Conservation (phyloP, 2,888 invertebrate genomes). For the Lathronympha strigana region DNA sequence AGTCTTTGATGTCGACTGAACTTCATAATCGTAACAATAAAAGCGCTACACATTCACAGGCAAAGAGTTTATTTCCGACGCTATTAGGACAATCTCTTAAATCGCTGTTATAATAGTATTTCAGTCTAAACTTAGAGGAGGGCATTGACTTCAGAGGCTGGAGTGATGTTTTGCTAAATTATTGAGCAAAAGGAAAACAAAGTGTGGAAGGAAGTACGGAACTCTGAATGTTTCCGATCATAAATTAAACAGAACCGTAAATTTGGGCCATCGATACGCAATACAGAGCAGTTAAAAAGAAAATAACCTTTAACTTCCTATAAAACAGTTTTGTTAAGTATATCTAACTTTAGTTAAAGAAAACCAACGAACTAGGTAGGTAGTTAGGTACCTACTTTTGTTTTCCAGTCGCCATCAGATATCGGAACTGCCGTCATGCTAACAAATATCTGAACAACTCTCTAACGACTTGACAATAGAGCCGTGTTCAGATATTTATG, state of each 20-base stretch:
- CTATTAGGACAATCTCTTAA: slow-evolving; percentile 55
- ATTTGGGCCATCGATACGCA: background rate
- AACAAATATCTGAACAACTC: no score
- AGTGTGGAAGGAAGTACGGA: slow-evolving; percentile 3
- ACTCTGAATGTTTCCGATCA: slow-evolving; percentile 6
- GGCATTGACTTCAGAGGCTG: slow-evolving; percentile 48
- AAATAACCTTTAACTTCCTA: background rate
- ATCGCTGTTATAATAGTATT: slow-evolving; percentile 54
- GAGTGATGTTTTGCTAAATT: slow-evolving; percentile 24
- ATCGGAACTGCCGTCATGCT: no score
- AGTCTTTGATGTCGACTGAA: background rate
- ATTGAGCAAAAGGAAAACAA: slow-evolving; percentile 12
- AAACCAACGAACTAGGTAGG: no score
- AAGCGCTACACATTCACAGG: slow-evolving; percentile 41
- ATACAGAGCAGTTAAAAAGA: background rate
- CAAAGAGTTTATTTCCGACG: slow-evolving; percentile 44
- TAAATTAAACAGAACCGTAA: slow-evolving; percentile 3
- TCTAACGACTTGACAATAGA: no score
- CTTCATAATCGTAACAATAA: slow-evolving; percentile 31
- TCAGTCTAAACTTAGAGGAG: slow-evolving; percentile 48
- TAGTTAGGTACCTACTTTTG: no score
- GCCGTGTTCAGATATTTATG: no score
- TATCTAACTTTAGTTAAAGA: no score
- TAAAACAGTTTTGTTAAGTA: background rate
- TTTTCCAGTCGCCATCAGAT: no score